Percentiles rank a stretch among this genome's conserved stretches.
These are phyloP conservation scores for Neuroscelio doddi DNA, from an alignment of 2,888 invertebrate species.

Conservation along the genomic window DNA sequence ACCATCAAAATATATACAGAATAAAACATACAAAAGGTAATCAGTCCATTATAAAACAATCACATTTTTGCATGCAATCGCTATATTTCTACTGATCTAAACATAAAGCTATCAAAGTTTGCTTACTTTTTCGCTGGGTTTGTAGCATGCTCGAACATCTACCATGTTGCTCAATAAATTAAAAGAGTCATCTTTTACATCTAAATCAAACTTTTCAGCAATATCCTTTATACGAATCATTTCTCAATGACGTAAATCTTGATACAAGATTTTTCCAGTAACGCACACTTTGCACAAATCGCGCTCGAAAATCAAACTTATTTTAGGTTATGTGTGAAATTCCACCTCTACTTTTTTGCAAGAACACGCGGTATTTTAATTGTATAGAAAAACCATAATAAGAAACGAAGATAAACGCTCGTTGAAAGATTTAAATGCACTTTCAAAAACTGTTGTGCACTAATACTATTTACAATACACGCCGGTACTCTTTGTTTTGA, in stretches of 20 bases:
- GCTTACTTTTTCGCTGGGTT: slow-evolving; percentile 71
- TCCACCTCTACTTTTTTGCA: not conserved
- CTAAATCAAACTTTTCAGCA: slow-evolving; percentile 60
- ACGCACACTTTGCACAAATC: not conserved
- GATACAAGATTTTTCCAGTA: not conserved
- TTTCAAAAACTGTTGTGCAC: not conserved
- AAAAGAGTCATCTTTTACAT: slow-evolving; percentile 59
- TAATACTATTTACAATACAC: slow-evolving; percentile 5
- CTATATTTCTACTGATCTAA: no score
- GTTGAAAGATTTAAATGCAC: not conserved
- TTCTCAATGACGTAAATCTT: slow-evolving; percentile 30
- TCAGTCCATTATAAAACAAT: no score
- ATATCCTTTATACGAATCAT: slow-evolving; percentile 60
- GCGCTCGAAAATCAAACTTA: not conserved
- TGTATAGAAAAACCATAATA: not conserved
- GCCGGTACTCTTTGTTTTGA: slow-evolving; percentile 33
- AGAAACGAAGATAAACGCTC: not conserved
- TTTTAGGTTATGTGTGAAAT: not conserved
- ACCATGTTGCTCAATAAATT: slow-evolving; percentile 68
- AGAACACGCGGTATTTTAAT: not conserved
- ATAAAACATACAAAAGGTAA: no score
- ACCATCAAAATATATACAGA: no score
- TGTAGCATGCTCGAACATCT: slow-evolving; percentile 71
- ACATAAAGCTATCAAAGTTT: not conserved
- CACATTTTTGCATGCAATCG: no score